Percentiles rank a stretch among this genome's conserved stretches.
These are phyloP conservation scores for Columba guinea DNA, from an alignment of 2,797 vertebrate species.

Conservation along the genomic window DNA sequence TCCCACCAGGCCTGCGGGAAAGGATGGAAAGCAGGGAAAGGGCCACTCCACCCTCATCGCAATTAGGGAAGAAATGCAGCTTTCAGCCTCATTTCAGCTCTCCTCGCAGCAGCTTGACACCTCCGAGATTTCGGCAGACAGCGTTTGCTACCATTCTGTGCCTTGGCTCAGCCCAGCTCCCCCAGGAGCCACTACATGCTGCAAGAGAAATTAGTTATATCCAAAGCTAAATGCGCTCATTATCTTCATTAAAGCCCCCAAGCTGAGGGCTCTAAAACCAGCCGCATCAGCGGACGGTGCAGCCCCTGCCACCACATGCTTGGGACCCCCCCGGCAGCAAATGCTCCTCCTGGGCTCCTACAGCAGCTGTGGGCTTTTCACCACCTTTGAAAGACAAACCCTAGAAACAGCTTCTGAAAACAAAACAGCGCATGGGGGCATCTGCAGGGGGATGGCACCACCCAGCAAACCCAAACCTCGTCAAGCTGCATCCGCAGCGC, in stretches of 20 bases:
- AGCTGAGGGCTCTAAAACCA: not conserved
- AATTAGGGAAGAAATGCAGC: not conserved
- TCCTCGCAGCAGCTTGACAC: not conserved
- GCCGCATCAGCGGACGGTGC: rapidly evolving
- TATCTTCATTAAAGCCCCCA: not conserved
- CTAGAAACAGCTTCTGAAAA: not conserved
- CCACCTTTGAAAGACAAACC: not conserved
- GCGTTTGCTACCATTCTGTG: not conserved
- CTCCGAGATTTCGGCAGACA: not conserved
- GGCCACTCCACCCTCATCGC: not conserved
- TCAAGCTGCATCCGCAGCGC: not conserved
- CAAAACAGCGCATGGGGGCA: not conserved
- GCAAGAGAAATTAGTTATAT: not conserved
- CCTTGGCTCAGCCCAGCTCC: slow-evolving; percentile 6
- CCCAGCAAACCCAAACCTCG: not conserved
- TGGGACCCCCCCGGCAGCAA: not conserved
- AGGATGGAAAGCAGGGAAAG: not conserved
- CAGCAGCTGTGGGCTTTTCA: not conserved
- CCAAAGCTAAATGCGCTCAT: not conserved
- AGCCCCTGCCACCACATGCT: rapidly evolving
- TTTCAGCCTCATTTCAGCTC: not conserved
- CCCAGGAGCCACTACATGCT: not conserved
- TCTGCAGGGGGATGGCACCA: not conserved
- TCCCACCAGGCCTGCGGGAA: not conserved
- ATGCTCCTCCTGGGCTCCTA: not conserved